phyloP scores from a whole-genome alignment of 92 coral and sea anemone genomes.

The Parazoanthus atlanticus region DNA sequence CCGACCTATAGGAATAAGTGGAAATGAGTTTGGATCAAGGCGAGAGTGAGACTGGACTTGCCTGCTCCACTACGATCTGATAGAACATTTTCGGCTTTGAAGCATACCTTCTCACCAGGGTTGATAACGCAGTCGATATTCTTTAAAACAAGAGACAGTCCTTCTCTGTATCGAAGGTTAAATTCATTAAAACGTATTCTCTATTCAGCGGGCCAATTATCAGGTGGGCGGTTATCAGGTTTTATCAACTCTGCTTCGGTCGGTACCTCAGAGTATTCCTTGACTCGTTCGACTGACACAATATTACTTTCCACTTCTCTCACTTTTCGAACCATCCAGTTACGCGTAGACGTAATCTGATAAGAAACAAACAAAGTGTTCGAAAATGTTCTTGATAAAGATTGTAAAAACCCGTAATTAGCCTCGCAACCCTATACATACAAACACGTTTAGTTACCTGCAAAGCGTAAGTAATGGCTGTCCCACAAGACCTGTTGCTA shows the following conservation, averaged over 20 bases:
- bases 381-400: constrained; percentile 7
- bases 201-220: constrained; percentile 75
- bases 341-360: constrained; percentile 39
- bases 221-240: constrained; percentile 79
- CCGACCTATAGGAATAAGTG: constrained; percentile 1
- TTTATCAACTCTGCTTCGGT: constrained; percentile 69
- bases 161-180: constrained; percentile 78
- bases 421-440: constrained; percentile 2
- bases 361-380: constrained; percentile 1
- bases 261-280: constrained; percentile 49
- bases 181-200: constrained; percentile 65
- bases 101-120: constrained; percentile 80
- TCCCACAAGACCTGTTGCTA: constrained; percentile 89
- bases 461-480: constrained; percentile 88
- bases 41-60: constrained; percentile 3
- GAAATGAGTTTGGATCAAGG: no score
- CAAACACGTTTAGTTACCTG: constrained; percentile 68
- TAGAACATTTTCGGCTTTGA: neutral
- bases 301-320: constrained; percentile 51
- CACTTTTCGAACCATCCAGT: constrained; percentile 53
- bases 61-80: neutral
- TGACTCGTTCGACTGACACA: constrained; percentile 54
- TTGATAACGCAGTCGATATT: constrained; percentile 66
- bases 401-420: neutral
- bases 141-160: constrained; percentile 73